Evolutionary conservation across 2,888 invertebrate genomes (phyloP), one percentile per base, ranked within the genome.

Genomic region (Emmelina monodactyla): DNA sequence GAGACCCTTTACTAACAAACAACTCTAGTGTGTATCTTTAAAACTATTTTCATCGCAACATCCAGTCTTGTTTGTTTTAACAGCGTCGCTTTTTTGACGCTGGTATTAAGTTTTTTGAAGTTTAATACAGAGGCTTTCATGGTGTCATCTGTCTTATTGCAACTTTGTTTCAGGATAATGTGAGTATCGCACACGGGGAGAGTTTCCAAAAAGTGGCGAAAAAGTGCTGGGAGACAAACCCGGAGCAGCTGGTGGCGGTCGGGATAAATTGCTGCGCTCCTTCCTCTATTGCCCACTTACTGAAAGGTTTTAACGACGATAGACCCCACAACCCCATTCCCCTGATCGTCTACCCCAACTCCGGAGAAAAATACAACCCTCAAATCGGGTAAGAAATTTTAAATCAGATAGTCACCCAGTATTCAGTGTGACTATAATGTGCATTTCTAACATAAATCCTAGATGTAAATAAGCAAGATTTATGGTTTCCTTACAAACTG

Each of bases 301-400:
- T 82, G 45, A 68, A 64, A 46, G 81, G 80, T 32, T 58, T 82
- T 60, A 81, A 82, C 51, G 73, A 73, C 47, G 76, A 78, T 53
- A 62, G 80, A 47, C 75, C 70, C 35, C 62, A 73, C 43, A 62
- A 61, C 36, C 76, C 78, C 33, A 83, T 92, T 39, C 91, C 92
- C 2, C 75, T 95, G 36, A 86, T 97, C 37, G 92, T 91, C 15
- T 97, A 97, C 70, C 95, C 97, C 2, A 97, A 97, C 64, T 94
- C 93, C 52, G 96, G 96, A 34, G 92, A 92, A 67, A 84, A 82
- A 55, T 93, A 90, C 78, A 85, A 84, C 51, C 83, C 87, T 35
- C 82, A 84, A 54, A 82, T 84, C 55, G 85, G 87, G 88, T 86
- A 78, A 75, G 82, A 59, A n/a, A 55, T 47, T 46, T 34, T 39